These are phyloP conservation scores for Acarapis woodi DNA, from an alignment of 1,140 invertebrate genomes.

Conservation along the genomic window DNA sequence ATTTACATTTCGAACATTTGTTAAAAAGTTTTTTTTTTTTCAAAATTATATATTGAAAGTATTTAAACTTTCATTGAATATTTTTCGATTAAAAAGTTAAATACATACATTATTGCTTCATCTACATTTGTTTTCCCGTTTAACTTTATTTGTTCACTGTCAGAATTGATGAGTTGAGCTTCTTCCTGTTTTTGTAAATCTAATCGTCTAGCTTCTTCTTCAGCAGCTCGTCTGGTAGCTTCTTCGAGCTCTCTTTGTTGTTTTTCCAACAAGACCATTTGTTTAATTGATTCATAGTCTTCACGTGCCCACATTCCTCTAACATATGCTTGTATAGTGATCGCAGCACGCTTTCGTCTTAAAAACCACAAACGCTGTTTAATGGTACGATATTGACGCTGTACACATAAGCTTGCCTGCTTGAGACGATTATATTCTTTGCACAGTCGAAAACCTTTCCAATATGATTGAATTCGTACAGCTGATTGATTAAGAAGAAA, in stretches of 20 bases:
- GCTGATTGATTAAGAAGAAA: conserved; percentile 35
- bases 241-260: too few relatives aligned
- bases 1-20: too few relatives aligned
- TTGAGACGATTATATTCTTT: conserved; percentile 36
- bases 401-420: conserved; percentile 42
- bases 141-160: neutral
- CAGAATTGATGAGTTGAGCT: neutral
- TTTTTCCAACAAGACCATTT: conserved; percentile 69
- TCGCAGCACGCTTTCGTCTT: conserved; percentile 43
- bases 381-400: conserved; percentile 60
- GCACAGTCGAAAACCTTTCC: conserved; percentile 28
- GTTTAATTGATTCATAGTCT: conserved; percentile 45
- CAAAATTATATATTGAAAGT: conserved; percentile 5
- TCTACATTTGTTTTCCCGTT: neutral
- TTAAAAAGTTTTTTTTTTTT: too few relatives aligned
- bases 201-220: conserved; percentile 18
- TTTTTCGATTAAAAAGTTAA: neutral
- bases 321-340: conserved; percentile 56
- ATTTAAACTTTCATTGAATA: neutral
- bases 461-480: conserved; percentile 45
- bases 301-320: conserved; percentile 57
- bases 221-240: conserved; percentile 16
- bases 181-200: conserved; percentile 19
- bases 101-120: neutral
- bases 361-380: conserved; percentile 50